Conservation (phyloP, 2,888 invertebrate species). For the Calliscelio sp. region DNA sequence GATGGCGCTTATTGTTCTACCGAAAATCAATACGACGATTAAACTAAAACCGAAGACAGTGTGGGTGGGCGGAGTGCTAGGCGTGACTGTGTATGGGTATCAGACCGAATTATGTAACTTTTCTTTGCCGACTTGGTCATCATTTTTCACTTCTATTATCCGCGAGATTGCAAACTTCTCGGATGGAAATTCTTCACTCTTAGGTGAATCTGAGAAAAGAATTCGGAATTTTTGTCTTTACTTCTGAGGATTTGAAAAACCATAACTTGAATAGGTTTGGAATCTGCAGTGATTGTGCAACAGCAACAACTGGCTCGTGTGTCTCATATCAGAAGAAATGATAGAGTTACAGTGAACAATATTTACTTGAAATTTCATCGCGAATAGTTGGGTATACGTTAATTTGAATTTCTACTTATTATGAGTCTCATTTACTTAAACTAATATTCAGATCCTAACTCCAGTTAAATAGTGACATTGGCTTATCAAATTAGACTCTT, state of each 20-base stretch:
- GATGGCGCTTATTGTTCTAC: conserved; percentile 42
- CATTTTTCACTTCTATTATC: conserved; percentile 45
- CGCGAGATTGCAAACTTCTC: too few species aligned
- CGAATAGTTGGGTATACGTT: conserved; percentile 10
- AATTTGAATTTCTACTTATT: conserved; percentile 41
- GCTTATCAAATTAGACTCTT: conserved; percentile 28
- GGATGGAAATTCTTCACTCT: too few species aligned
- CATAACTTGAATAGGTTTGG: too few species aligned
- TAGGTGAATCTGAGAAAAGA: too few species aligned
- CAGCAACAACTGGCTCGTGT: too few species aligned
- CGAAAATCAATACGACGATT: conserved; percentile 58
- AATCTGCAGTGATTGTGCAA: too few species aligned
- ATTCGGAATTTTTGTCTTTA: too few species aligned
- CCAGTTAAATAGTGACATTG: conserved; percentile 39
- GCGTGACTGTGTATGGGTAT: conserved; percentile 42
- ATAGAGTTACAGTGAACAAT: conserved; percentile 6
- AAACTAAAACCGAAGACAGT: conserved; percentile 40
- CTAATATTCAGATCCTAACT: conserved; percentile 32
- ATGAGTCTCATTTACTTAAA: conserved; percentile 46
- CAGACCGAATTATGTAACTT: conserved; percentile 37
- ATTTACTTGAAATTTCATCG: conserved; percentile 34
- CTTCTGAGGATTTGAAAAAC: too few species aligned
- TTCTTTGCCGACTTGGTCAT: conserved; percentile 34
- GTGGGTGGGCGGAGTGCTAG: conserved; percentile 18
- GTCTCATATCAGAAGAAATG: too few species aligned